Conservation (phyloP, 1,140 invertebrate genomes). For the Metopolophium dirhodum region DNA sequence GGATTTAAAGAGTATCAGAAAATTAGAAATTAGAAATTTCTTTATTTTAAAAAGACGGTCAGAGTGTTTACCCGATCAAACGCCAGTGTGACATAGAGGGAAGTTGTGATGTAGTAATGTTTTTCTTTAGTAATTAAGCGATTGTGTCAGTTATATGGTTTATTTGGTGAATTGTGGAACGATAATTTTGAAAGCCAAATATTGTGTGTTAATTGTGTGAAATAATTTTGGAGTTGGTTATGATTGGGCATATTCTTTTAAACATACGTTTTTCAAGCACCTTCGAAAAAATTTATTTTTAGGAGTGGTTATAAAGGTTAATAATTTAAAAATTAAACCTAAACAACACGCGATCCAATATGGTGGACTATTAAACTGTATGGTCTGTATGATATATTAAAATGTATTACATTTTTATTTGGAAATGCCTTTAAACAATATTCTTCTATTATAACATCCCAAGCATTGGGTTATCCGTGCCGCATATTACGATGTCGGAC, state of each 20-base stretch:
- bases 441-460: not conserved
- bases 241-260: too few relatives aligned
- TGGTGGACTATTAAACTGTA: not conserved
- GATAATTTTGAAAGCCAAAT: too few relatives aligned
- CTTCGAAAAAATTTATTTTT: too few relatives aligned
- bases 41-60: not conserved
- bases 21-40: not conserved
- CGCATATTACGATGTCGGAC: not conserved
- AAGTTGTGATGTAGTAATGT: too few relatives aligned
- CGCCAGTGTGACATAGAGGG: too few relatives aligned
- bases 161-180: too few relatives aligned
- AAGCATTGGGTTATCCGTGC: not conserved
- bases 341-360: not conserved
- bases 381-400: not conserved
- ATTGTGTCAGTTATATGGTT: too few relatives aligned
- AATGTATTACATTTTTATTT: not conserved
- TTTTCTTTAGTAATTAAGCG: too few relatives aligned
- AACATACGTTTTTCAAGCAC: too few relatives aligned
- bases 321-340: not conserved
- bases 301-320: too few relatives aligned
- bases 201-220: too few relatives aligned
- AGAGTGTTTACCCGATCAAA: not conserved
- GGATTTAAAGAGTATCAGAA: not conserved
- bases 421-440: not conserved
- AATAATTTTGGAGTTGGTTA: too few relatives aligned